Percentiles rank a stretch among this genome's conserved stretches.
phyloP scores from a whole-genome alignment of 1,140 invertebrate genomes.

The Drepana arcuata region DNA sequence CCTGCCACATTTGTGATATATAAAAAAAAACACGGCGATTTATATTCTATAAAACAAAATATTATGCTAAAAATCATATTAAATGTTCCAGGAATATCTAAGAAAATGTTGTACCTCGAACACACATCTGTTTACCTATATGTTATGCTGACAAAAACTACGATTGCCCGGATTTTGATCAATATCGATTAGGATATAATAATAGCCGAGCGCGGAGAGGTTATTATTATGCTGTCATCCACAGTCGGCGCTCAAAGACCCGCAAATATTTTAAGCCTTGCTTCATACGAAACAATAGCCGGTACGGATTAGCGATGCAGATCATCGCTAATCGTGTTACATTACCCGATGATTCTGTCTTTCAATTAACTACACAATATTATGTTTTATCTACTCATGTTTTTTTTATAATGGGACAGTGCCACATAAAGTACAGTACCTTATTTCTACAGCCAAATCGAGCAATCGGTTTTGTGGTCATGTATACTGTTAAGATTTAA shows the following conservation, averaged over 20 bases:
- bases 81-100: neutral
- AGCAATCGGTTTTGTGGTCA: no score
- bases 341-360: no score
- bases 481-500: no score
- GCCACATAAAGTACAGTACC: no score
- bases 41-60: neutral
- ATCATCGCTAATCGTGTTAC: no score
- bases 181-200: conserved; percentile 11
- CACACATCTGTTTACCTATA: neutral
- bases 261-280: conserved; percentile 14
- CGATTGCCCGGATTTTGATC: neutral
- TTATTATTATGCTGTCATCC: conserved; percentile 21
- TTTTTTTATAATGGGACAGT: neutral
- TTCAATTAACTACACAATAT: neutral
- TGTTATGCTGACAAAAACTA: neutral
- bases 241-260: conserved; percentile 8
- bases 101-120: neutral
- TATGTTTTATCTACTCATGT: neutral
- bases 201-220: conserved; percentile 8
- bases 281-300: conserved; percentile 10
- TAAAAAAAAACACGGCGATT: neutral
- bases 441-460: no score
- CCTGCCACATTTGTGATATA: no score
- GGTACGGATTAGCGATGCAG: neutral
- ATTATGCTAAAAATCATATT: neutral